Evolutionary conservation across 2,888 invertebrate species (phyloP).

Genomic region (Mesorhabditis spiculigera): DNA sequence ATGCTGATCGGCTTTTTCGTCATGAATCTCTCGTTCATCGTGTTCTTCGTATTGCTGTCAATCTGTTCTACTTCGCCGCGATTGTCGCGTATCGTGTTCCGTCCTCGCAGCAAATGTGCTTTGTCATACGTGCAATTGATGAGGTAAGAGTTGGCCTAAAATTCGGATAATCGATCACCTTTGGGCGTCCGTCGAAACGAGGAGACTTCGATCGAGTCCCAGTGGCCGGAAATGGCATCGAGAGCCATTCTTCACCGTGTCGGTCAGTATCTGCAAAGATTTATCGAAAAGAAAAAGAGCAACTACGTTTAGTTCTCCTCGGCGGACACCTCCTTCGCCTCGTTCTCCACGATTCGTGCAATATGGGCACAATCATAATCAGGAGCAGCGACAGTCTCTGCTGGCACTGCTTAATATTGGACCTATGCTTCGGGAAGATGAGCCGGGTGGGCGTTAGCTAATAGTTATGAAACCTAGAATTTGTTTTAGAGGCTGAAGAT

Average conservation of each 20-base stretch:
- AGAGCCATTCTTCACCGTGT: too few species aligned
- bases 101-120: neutral
- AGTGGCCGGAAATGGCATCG: too few species aligned
- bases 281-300: too few species aligned
- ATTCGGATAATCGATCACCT: too few species aligned
- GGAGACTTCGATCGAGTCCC: too few species aligned
- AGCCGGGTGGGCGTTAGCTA: neutral
- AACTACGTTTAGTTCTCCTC: neutral
- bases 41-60: slow-evolving; percentile 30
- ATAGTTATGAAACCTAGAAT: neutral
- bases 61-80: slow-evolving; percentile 25
- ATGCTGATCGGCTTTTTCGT: slow-evolving; percentile 35
- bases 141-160: too few species aligned
- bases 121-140: neutral
- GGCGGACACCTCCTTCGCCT: neutral
- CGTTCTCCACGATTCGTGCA: neutral
- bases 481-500: neutral
- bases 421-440: neutral
- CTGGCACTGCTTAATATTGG: neutral
- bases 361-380: neutral
- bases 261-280: too few species aligned
- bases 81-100: neutral
- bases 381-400: neutral
- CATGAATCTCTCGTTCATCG: slow-evolving; percentile 28
- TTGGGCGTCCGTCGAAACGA: too few species aligned